Conservation (phyloP, 2,888 invertebrate genomes). For the Hermodice carunculata region DNA sequence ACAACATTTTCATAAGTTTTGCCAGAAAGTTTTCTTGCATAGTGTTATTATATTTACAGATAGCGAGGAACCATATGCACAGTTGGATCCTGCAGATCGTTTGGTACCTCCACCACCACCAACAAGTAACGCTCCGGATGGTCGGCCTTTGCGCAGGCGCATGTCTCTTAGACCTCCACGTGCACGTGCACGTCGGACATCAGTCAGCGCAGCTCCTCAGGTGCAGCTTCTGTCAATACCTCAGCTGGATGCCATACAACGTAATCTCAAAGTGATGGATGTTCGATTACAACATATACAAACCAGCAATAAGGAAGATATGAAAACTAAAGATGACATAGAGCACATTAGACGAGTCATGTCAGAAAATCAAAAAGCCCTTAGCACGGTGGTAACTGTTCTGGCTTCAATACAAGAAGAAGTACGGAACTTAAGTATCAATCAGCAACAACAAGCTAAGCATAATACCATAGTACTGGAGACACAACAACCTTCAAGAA, state of each 20-base stretch:
- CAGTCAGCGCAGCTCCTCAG: slow-evolving; percentile 51
- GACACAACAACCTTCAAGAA: too few relatives aligned
- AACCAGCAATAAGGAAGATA: slow-evolving; percentile 65
- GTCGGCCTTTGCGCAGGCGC: slow-evolving; percentile 2
- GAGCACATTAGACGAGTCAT: slow-evolving; percentile 67
- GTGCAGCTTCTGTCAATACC: slow-evolving; percentile 67
- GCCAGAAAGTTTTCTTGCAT: too few relatives aligned
- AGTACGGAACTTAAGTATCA: slow-evolving; percentile 46
- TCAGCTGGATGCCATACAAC: slow-evolving; percentile 67
- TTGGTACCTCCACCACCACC: not conserved
- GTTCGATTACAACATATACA: slow-evolving; percentile 68
- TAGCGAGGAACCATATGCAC: slow-evolving; percentile 3
- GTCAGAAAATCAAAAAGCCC: slow-evolving; percentile 69
- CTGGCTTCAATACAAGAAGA: slow-evolving; percentile 67
- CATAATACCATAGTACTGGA: too few relatives aligned
- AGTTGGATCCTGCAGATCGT: not conserved
- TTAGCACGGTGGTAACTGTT: slow-evolving; percentile 67
- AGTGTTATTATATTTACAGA: slow-evolving; percentile 11
- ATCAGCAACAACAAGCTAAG: too few relatives aligned
- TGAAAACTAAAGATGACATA: slow-evolving; percentile 65
- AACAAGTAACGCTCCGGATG: too few relatives aligned
- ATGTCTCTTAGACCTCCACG: slow-evolving; percentile 36
- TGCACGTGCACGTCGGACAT: slow-evolving; percentile 49
- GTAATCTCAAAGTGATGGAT: slow-evolving; percentile 67
- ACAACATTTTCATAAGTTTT: too few relatives aligned